Conservation (phyloP, 2,797 vertebrate genomes). For the Melanotaenia boesemani region DNA sequence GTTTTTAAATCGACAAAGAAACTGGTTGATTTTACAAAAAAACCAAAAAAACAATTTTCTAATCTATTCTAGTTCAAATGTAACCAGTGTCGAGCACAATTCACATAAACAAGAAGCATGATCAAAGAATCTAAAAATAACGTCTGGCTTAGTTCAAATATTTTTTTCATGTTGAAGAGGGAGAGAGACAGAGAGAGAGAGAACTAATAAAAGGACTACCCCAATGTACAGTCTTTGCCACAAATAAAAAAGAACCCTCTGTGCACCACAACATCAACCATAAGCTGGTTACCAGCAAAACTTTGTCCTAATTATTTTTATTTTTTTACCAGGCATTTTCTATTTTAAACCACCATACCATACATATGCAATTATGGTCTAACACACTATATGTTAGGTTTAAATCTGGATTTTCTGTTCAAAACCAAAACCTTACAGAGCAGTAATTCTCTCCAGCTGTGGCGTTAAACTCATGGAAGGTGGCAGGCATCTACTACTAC, state of each 20-base stretch:
- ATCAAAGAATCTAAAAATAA: neutral
- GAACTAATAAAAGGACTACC: slow-evolving; percentile 15
- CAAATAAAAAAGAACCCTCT: slow-evolving; percentile 16
- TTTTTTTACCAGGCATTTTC: slow-evolving; percentile 74
- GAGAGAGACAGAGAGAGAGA: neutral
- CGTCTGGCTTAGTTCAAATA: neutral
- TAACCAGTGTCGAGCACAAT: neutral
- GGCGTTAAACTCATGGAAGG: slow-evolving; percentile 60
- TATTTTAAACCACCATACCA: slow-evolving; percentile 71
- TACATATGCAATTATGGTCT: slow-evolving; percentile 80
- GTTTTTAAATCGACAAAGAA: slow-evolving; percentile 25
- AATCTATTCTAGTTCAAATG: neutral
- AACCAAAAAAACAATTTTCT: neutral
- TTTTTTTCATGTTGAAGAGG: neutral
- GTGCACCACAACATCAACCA: slow-evolving; percentile 23
- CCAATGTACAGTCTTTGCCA: slow-evolving; percentile 14
- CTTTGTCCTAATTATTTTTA: slow-evolving; percentile 73
- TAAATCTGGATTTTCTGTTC: slow-evolving; percentile 76
- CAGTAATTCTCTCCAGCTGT: slow-evolving; percentile 78
- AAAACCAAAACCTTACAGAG: slow-evolving; percentile 70
- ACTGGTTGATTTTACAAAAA: neutral
- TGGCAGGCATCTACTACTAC: slow-evolving; percentile 27
- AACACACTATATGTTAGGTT: slow-evolving; percentile 74
- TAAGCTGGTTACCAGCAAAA: slow-evolving; percentile 40
- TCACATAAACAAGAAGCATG: neutral